phyloP scores from a whole-genome alignment of 92 coral and sea anemone species.

The Phenganax stokvisi region DNA sequence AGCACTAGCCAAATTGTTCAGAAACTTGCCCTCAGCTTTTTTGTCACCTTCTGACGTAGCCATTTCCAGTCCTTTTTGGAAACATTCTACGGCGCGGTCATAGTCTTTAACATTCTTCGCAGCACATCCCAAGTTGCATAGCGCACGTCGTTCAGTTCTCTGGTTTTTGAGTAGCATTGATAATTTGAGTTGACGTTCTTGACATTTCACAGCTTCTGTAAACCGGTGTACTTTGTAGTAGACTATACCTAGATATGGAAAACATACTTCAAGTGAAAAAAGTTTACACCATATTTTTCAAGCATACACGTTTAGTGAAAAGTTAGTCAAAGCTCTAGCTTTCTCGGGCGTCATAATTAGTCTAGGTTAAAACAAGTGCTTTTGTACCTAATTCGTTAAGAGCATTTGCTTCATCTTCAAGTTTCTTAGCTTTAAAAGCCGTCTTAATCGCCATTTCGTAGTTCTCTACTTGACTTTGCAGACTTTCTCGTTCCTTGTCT shows the following conservation, averaged over 20 bases:
- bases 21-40: slow-evolving; percentile 85
- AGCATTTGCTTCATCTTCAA: slow-evolving; percentile 73
- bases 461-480: slow-evolving; percentile 10
- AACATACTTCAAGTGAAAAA: too few species aligned
- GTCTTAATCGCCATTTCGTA: slow-evolving; percentile 31
- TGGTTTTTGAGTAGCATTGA: slow-evolving; percentile 56
- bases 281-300: not conserved
- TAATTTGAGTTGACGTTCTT: slow-evolving; percentile 70
- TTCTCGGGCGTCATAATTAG: too few species aligned
- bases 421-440: slow-evolving; percentile 61
- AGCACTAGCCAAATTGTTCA: slow-evolving; percentile 85
- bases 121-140: slow-evolving; percentile 90
- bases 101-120: slow-evolving; percentile 64
- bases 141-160: slow-evolving; percentile 75
- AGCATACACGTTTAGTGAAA: not conserved
- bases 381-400: slow-evolving; percentile 53
- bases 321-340: not conserved
- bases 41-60: slow-evolving; percentile 72
- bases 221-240: slow-evolving; percentile 74
- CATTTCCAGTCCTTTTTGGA: slow-evolving; percentile 79
- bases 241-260: slow-evolving; percentile 54
- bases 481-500: slow-evolving; percentile 3
- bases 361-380: not conserved
- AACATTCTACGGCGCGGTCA: slow-evolving; percentile 84
- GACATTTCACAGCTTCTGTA: slow-evolving; percentile 76